phyloP scores from a whole-genome alignment of 2,888 invertebrate species.

The Lepidonotus clava region DNA sequence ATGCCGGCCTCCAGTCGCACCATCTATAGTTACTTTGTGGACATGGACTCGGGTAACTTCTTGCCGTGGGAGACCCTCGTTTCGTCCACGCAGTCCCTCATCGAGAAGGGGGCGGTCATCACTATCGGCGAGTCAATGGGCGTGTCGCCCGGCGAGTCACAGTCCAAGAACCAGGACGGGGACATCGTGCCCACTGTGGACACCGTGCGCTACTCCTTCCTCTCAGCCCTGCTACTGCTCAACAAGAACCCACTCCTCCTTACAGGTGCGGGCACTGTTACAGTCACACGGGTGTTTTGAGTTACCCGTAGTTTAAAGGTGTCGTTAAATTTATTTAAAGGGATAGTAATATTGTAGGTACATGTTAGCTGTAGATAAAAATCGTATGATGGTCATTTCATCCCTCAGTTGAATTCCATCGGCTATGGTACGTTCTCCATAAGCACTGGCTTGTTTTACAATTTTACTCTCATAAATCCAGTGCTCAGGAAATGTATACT shows the following conservation, averaged over 20 bases:
- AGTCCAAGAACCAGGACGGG: slow-evolving; percentile 65
- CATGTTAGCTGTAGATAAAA: too few species aligned
- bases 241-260: slow-evolving; percentile 79
- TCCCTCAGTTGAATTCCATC: too few species aligned
- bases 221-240: slow-evolving; percentile 75
- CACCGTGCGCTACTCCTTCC: slow-evolving; percentile 79
- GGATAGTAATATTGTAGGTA: too few species aligned
- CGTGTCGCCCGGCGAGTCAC: slow-evolving; percentile 68
- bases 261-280: slow-evolving; percentile 70
- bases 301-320: too few species aligned
- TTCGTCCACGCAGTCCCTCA: slow-evolving; percentile 78
- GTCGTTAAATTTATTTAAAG: too few species aligned
- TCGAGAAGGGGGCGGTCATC: slow-evolving; percentile 78
- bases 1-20: slow-evolving; percentile 78
- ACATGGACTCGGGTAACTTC: slow-evolving; percentile 79
- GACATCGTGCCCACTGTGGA: slow-evolving; percentile 79
- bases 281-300: too few species aligned
- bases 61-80: slow-evolving; percentile 79
- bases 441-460: too few species aligned
- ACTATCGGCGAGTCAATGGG: slow-evolving; percentile 78
- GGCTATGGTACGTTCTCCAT: too few species aligned
- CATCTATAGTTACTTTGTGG: slow-evolving; percentile 80
- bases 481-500: too few species aligned
- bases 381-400: too few species aligned
- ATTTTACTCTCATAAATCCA: too few species aligned